Evolutionary conservation across 2,888 invertebrate species (phyloP).

Genomic region (Pandemis heparana): DNA sequence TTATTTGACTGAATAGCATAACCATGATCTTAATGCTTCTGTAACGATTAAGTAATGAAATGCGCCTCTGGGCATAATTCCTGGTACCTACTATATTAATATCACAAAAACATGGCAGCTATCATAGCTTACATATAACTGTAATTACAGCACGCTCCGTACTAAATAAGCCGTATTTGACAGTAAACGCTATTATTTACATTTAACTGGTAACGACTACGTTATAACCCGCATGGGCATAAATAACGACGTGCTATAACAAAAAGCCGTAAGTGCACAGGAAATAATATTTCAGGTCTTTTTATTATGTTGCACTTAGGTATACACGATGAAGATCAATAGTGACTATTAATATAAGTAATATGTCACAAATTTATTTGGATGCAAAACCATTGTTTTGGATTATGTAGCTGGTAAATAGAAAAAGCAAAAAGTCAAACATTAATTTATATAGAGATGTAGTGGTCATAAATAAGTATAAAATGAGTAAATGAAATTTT

Average conservation of each 20-base stretch:
- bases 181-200: slow-evolving; percentile 38
- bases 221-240: slow-evolving; percentile 37
- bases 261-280: not conserved
- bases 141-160: slow-evolving; percentile 30
- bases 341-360: too few relatives aligned
- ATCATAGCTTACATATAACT: slow-evolving; percentile 25
- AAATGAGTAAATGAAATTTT: not conserved
- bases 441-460: not conserved
- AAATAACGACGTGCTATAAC: not conserved
- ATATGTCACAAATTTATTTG: too few relatives aligned
- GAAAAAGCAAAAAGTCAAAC: not conserved
- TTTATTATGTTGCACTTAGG: not conserved
- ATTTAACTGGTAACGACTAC: slow-evolving; percentile 31
- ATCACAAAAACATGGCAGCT: not conserved
- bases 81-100: not conserved
- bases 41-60: not conserved
- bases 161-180: slow-evolving; percentile 35
- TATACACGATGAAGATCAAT: too few relatives aligned
- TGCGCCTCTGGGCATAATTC: not conserved
- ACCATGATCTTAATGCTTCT: not conserved
- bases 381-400: too few relatives aligned
- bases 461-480: not conserved
- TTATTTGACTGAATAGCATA: not conserved
- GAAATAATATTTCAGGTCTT: not conserved
- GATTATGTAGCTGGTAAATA: too few relatives aligned